Percentiles rank a stretch among this genome's conserved stretches.
phyloP scores from a whole-genome alignment of 2,888 invertebrate species.

The Eristalinus aeneus region DNA sequence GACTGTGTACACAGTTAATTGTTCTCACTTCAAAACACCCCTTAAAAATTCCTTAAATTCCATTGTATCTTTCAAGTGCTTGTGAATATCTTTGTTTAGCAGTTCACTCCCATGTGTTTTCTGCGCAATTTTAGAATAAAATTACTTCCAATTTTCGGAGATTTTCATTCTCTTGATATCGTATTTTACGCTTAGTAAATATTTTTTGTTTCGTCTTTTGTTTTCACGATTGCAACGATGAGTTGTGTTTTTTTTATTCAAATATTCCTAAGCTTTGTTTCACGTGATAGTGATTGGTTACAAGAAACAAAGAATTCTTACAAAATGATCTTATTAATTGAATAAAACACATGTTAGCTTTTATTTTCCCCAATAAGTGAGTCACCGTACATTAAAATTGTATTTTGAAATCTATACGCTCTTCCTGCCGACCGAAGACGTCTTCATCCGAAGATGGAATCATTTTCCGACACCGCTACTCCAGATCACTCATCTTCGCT shows the following conservation, averaged over 20 bases:
- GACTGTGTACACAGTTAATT: conserved; percentile 1
- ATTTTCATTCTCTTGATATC: conserved; percentile 44
- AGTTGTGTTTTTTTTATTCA: too few species aligned
- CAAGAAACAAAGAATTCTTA: too few species aligned
- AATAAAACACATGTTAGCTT: too few species aligned
- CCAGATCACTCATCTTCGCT: conserved; percentile 14
- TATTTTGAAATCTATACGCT: not conserved
- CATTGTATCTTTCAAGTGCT: not conserved
- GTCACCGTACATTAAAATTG: too few species aligned
- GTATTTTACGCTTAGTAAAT: conserved; percentile 26
- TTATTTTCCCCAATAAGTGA: too few species aligned
- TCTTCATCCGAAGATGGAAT: conserved; percentile 18
- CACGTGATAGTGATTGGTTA: not conserved
- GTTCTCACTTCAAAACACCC: conserved; percentile 1
- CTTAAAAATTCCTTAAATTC: conserved; percentile 33
- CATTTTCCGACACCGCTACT: not conserved
- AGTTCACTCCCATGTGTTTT: conserved; percentile 40
- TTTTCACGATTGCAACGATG: not conserved
- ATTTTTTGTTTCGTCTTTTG: conserved; percentile 13
- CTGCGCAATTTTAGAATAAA: conserved; percentile 44
- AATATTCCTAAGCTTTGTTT: too few species aligned
- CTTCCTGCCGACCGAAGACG: not conserved
- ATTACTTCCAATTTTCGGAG: conserved; percentile 17
- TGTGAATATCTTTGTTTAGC: conserved; percentile 32
- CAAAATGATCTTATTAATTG: too few species aligned